Evolutionary conservation across 2,888 invertebrate species (phyloP).

Genomic region (Xanthia togata): DNA sequence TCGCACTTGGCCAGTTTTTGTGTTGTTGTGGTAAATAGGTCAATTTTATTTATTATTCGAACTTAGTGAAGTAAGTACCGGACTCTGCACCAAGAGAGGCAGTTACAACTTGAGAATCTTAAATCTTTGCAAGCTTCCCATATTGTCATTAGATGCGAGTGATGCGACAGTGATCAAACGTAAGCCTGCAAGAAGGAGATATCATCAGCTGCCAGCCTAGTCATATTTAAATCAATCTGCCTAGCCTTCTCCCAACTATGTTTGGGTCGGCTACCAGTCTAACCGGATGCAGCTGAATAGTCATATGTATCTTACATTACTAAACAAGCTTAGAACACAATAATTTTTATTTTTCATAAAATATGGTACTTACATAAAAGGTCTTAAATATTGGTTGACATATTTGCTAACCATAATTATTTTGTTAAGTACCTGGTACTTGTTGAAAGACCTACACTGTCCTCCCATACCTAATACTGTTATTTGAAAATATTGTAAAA

Average conservation of each 20-base stretch:
- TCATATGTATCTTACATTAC: too few relatives aligned
- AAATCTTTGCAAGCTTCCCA: neutral
- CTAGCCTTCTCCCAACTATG: too few relatives aligned
- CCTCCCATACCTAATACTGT: too few relatives aligned
- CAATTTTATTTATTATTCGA: neutral
- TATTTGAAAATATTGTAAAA: too few relatives aligned
- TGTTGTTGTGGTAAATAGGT: conserved; percentile 16
- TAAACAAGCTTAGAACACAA: too few relatives aligned
- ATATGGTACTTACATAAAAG: neutral
- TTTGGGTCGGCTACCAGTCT: too few relatives aligned
- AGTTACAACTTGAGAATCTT: neutral
- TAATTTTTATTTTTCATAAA: too few relatives aligned
- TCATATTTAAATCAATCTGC: neutral
- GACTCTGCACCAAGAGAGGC: neutral
- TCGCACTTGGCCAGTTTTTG: too few relatives aligned
- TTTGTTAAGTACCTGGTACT: too few relatives aligned
- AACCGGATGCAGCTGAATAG: too few relatives aligned
- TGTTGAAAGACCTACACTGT: too few relatives aligned
- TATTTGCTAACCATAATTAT: too few relatives aligned
- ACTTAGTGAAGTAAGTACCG: neutral
- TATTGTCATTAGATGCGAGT: neutral
- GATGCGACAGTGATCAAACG: neutral
- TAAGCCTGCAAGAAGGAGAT: neutral
- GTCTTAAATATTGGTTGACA: neutral
- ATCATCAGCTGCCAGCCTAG: neutral